phyloP scores from a whole-genome alignment of 2,113 vertebrate genomes.

The Meriones unguiculatus region DNA sequence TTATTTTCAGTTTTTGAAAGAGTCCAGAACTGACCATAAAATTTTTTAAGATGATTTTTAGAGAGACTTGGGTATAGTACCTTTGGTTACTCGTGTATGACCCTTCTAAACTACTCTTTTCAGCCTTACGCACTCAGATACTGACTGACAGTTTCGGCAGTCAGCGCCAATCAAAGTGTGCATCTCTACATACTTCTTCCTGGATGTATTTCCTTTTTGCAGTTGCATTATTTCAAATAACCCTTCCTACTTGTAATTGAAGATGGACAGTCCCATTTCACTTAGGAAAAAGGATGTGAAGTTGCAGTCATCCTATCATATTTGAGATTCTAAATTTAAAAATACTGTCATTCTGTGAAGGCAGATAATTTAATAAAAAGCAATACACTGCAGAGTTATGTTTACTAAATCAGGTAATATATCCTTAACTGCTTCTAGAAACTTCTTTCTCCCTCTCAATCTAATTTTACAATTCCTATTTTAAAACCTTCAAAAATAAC shows the following conservation, averaged over 20 bases:
- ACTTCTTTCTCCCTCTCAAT: slow-evolving; percentile 71
- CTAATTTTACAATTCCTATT: slow-evolving; percentile 70
- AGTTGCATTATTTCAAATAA: slow-evolving; percentile 72
- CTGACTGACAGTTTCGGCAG: slow-evolving; percentile 61
- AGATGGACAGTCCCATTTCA: slow-evolving; percentile 50
- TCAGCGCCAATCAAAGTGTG: not conserved
- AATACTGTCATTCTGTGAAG: slow-evolving; percentile 66
- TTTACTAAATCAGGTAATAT: slow-evolving; percentile 77
- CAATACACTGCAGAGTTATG: slow-evolving; percentile 71
- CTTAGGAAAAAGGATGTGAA: slow-evolving; percentile 47
- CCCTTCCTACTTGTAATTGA: slow-evolving; percentile 57
- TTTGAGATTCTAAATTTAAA: slow-evolving; percentile 72
- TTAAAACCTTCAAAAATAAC: slow-evolving; percentile 80
- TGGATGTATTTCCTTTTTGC: not conserved
- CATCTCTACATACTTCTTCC: not conserved
- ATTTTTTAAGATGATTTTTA: slow-evolving; percentile 59
- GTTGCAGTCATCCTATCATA: slow-evolving; percentile 60
- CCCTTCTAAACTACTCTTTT: slow-evolving; percentile 69
- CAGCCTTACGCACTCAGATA: slow-evolving; percentile 54
- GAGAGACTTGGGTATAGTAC: slow-evolving; percentile 46
- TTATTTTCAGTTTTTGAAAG: slow-evolving; percentile 63
- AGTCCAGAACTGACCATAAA: not conserved
- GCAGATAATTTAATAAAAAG: slow-evolving; percentile 80
- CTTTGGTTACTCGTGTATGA: slow-evolving; percentile 68
- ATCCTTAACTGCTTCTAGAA: slow-evolving; percentile 71